A percentile compares a stretch with the other conserved stretches of the same genome.
These are phyloP conservation scores for Cerceris rybyensis DNA, from an alignment of 2,888 invertebrate species.

Conservation along the genomic window DNA sequence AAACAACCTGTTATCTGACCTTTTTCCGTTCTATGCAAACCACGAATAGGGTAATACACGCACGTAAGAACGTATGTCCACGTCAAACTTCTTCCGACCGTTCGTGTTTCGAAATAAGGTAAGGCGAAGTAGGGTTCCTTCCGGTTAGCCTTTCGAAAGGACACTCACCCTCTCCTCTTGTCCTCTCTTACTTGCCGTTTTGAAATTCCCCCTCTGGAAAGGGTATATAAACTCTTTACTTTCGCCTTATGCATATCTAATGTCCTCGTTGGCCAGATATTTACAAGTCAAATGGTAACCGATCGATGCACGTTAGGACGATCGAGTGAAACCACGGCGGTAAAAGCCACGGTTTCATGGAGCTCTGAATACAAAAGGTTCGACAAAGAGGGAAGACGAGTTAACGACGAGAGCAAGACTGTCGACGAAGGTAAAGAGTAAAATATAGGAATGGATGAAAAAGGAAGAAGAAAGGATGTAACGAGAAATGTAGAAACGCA, in stretches of 20 bases:
- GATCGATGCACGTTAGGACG: conserved; percentile 64
- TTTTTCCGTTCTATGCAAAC: conserved; percentile 29
- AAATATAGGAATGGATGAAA: background rate
- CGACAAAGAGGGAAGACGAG: conserved; percentile 3
- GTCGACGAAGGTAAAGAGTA: too few species aligned
- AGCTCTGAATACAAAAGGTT: background rate
- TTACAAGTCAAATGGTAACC: conserved; percentile 73
- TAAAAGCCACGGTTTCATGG: conserved; percentile 3
- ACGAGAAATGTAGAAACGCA: conserved; percentile 38
- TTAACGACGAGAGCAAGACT: background rate
- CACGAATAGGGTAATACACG: conserved; percentile 6
- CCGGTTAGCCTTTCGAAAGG: conserved; percentile 50
- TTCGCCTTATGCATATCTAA: conserved; percentile 61
- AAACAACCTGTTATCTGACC: conserved; percentile 14
- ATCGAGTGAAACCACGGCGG: conserved; percentile 44
- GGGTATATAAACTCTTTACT: conserved; percentile 62
- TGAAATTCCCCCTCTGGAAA: conserved; percentile 26
- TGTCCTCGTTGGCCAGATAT: conserved; percentile 63
- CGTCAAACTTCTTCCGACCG: conserved; percentile 54
- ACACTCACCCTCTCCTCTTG: conserved; percentile 25
- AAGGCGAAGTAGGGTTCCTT: conserved; percentile 36
- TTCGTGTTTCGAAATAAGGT: conserved; percentile 44
- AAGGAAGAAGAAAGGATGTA: conserved; percentile 17
- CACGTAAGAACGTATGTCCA: conserved; percentile 47
- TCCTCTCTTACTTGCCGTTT: conserved; percentile 1